Evolutionary conservation across 2,888 invertebrate species (phyloP).

Genomic region (Papilio elwesi): DNA sequence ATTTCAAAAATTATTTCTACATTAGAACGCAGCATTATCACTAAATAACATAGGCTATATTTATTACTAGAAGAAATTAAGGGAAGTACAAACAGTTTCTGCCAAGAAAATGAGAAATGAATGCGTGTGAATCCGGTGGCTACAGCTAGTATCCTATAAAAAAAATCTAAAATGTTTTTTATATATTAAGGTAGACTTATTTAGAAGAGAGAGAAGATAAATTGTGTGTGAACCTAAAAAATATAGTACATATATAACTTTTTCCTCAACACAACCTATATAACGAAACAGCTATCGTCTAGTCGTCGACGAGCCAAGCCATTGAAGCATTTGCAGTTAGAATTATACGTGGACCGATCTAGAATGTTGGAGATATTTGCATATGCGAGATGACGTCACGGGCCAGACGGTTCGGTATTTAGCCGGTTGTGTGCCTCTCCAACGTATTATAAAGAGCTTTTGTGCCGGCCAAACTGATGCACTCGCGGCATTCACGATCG

Average conservation of each 20-base stretch:
- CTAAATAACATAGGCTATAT: no score
- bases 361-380: slow-evolving; percentile 51
- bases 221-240: no score
- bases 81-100: no score
- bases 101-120: no score
- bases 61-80: no score
- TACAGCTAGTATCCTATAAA: no score
- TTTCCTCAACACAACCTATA: neutral
- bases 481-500: slow-evolving; percentile 36
- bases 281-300: neutral
- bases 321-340: slow-evolving; percentile 36
- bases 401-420: slow-evolving; percentile 57
- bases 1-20: no score
- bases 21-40: no score
- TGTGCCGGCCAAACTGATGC: slow-evolving; percentile 40
- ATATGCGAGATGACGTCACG: slow-evolving; percentile 55
- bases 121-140: no score
- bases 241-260: no score
- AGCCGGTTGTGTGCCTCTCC: slow-evolving; percentile 44
- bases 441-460: slow-evolving; percentile 35
- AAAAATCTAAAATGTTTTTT: neutral
- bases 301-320: slow-evolving; percentile 22
- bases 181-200: no score
- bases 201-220: no score
- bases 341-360: slow-evolving; percentile 45